Percentiles rank a stretch among this genome's conserved stretches.
Conservation (phyloP, 2,113 vertebrate genomes). For the Lagopus leucura region DNA sequence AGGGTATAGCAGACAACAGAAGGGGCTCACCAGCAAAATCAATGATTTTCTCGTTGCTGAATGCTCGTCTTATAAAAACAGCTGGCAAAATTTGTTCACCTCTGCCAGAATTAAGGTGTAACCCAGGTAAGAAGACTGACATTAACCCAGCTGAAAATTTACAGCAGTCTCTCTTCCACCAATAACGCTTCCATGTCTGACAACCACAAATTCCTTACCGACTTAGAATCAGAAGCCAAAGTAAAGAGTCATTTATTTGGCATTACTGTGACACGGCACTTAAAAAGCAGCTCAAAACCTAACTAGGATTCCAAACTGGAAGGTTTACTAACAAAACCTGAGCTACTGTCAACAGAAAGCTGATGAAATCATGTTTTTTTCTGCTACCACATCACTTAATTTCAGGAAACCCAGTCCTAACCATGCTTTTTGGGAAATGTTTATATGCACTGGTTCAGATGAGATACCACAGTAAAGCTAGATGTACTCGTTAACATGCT, state of each 20-base stretch:
- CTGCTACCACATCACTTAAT: not conserved
- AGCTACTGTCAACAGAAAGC: not conserved
- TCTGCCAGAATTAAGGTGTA: not conserved
- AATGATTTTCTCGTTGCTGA: constrained; percentile 8
- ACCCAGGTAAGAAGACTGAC: not conserved
- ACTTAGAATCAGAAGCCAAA: not conserved
- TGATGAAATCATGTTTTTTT: not conserved
- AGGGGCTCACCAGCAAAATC: not conserved
- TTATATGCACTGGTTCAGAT: not conserved
- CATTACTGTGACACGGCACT: not conserved
- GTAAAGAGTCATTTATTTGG: not conserved
- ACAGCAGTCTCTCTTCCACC: not conserved
- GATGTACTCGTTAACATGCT: not conserved
- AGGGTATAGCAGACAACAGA: not conserved
- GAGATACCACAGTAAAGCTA: not conserved
- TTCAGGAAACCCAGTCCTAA: not conserved
- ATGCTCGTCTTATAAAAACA: not conserved
- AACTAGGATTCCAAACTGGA: not conserved
- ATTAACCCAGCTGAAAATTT: not conserved
- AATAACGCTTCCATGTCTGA: not conserved
- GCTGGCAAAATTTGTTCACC: not conserved
- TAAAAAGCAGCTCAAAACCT: not conserved
- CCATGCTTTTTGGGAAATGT: not conserved
- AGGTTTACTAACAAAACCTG: not conserved
- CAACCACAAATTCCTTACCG: not conserved